These are phyloP conservation scores for Bucco capensis DNA, from an alignment of 2,113 vertebrate species.

Conservation along the genomic window DNA sequence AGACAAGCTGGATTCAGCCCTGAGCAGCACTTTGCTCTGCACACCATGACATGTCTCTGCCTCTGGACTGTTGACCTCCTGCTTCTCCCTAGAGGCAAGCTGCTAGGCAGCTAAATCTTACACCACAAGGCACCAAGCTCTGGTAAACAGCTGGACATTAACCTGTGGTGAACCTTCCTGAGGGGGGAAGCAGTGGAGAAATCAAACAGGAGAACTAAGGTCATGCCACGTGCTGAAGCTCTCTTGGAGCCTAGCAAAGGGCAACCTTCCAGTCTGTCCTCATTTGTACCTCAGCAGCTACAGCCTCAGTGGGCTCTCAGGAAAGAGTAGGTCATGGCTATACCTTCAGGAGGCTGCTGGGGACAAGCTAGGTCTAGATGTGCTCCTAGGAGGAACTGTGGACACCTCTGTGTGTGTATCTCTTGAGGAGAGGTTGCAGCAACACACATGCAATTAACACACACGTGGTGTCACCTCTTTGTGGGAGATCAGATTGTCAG, in stretches of 20 bases:
- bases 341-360: neutral
- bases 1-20: neutral
- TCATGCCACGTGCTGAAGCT: accelerated
- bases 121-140: neutral
- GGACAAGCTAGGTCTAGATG: neutral
- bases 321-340: no score
- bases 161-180: accelerated
- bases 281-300: no score
- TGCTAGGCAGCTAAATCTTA: neutral
- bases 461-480: neutral
- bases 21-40: neutral
- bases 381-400: neutral
- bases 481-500: neutral
- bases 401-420: neutral
- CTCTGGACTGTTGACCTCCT: neutral
- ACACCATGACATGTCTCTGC: neutral
- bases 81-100: neutral
- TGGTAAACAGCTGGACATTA: neutral
- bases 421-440: neutral
- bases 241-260: neutral
- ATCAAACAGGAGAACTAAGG: neutral
- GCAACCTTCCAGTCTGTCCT: neutral
- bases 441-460: neutral
- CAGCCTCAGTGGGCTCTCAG: no score
- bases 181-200: neutral